Evolutionary conservation across 2,113 vertebrate species (phyloP).

Genomic region (Catharus bicknelli): DNA sequence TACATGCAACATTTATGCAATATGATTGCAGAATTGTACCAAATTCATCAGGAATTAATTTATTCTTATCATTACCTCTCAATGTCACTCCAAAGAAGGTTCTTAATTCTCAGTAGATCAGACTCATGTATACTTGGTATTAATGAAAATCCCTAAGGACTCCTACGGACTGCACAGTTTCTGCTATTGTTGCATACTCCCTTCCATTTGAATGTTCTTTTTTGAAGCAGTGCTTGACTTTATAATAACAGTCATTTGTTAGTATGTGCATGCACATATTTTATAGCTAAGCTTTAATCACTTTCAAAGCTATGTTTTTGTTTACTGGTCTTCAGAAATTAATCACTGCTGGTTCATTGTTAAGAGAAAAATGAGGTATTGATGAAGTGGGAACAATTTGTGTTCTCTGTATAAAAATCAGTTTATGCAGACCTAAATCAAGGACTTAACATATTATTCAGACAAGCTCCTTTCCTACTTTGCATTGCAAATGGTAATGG

Average conservation of each 20-base stretch:
- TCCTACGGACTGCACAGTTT: not conserved
- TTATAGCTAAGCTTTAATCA: constrained; percentile 60
- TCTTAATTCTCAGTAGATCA: not conserved
- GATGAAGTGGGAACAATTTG: constrained; percentile 77
- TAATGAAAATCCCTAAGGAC: not conserved
- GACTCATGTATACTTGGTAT: not conserved
- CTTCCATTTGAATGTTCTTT: not conserved
- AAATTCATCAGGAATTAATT: not conserved
- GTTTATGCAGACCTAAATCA: constrained; percentile 63
- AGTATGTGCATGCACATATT: constrained; percentile 2
- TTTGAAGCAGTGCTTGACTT: constrained; percentile 15
- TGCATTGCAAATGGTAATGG: not conserved
- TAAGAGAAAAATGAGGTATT: constrained; percentile 78
- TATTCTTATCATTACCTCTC: not conserved
- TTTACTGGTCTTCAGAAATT: constrained; percentile 78
- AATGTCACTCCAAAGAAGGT: not conserved
- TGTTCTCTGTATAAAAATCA: constrained; percentile 73
- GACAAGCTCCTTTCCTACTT: not conserved
- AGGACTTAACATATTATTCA: constrained; percentile 47
- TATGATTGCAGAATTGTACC: not conserved
- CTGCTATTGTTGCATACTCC: not conserved
- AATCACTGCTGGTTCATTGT: constrained; percentile 76
- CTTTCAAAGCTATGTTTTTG: constrained; percentile 69
- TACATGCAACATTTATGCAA: not conserved
- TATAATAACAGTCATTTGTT: not conserved